Evolutionary conservation across 2,888 invertebrate genomes (phyloP), one percentile per base, ranked within the genome.

Genomic region (Drosophila sordidula): DNA sequence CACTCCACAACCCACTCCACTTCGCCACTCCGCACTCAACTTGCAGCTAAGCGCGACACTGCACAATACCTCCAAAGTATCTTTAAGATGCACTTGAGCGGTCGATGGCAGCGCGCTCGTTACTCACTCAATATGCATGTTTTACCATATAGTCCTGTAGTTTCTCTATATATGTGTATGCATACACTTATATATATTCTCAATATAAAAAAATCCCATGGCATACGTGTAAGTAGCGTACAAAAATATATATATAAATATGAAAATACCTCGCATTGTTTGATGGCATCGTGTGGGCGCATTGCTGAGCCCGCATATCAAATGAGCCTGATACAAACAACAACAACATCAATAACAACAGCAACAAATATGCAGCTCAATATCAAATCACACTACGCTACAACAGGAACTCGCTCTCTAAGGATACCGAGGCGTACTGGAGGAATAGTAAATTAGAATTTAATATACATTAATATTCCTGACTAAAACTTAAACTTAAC

Each of bases 11-110:
- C 14, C 38, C 42, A 34, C 29, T 47, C 39, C 57, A 51, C 62
- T 18, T 50, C 47, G 32, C 29, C 62, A 59, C 71, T 68, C 70
- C 61, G 66, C 72, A 68, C 80, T 72, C 80, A 69, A 69, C 69
- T 76, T 66, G 68, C 67, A 59, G 65, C 57, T 75, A 70, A 70
- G 70, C 79, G 57, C 52, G 57, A 62, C 49, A 61, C 55, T 51
- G 61, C 65, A 86, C 71, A 79, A 84, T 82, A 74, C 76, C n/a
- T 64, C 74, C 68, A 87, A 78, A 83, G 85, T 85, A 85, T 89
- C 85, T 85, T 87, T 75, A 87, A 89, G 89, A 87, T 89, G 89
- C 89, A 89, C 85, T 85, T 75, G 68, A 87, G 32, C 89, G 85
- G 89, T 89, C 85, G 82, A 69, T 80, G 83, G 68, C 88, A 58